phyloP scores from a whole-genome alignment of 2,797 vertebrate species.

The Phalloptychus januarius region DNA sequence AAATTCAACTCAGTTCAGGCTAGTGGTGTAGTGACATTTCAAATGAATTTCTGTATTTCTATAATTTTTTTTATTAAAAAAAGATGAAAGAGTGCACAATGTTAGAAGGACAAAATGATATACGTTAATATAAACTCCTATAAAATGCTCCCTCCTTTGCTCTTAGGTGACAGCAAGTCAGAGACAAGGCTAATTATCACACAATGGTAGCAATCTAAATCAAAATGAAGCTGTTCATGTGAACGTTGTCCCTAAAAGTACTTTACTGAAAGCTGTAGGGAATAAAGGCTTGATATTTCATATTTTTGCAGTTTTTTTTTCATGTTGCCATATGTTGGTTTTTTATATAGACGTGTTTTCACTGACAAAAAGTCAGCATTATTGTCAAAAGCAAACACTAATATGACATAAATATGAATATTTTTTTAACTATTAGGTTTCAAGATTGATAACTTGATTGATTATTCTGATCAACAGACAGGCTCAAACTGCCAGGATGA shows the following conservation, averaged over 20 bases:
- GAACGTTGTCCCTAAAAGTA: not conserved
- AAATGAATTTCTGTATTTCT: not conserved
- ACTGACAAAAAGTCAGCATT: not conserved
- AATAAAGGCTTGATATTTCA: not conserved
- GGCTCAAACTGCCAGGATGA: not conserved
- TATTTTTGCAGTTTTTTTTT: not conserved
- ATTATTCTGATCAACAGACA: no score
- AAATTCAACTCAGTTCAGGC: not conserved
- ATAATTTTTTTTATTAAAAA: not conserved
- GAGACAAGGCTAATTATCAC: not conserved
- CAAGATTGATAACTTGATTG: no score
- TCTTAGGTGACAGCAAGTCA: not conserved
- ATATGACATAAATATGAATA: not conserved
- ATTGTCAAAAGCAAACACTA: not conserved
- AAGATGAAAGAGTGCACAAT: no score
- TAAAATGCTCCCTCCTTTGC: not conserved
- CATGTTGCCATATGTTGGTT: not conserved
- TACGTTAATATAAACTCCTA: no score
- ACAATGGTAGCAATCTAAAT: not conserved
- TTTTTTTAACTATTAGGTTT: not conserved
- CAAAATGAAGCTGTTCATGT: constrained; percentile 8
- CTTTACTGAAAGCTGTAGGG: not conserved
- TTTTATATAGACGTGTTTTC: not conserved
- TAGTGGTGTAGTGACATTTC: no score
- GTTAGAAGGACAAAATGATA: no score